These are phyloP conservation scores for Hipposideros armiger DNA, from an alignment of 2,113 vertebrate species.

Conservation along the genomic window DNA sequence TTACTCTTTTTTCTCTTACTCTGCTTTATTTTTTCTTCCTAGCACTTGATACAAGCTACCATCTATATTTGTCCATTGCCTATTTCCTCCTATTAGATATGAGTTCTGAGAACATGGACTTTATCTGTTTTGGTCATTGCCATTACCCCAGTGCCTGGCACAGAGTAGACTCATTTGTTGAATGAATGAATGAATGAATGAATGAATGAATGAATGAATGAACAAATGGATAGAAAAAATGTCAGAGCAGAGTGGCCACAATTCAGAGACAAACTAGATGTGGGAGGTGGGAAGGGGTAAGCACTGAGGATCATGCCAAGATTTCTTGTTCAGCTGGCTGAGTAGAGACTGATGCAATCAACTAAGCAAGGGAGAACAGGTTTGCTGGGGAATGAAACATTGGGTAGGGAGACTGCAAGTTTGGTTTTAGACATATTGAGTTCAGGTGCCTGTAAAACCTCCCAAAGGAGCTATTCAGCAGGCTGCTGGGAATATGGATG, in stretches of 20 bases:
- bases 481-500: not conserved
- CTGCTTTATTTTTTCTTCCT: constrained; percentile 24
- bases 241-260: not conserved
- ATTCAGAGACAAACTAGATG: constrained; percentile 18
- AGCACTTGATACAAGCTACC: not conserved
- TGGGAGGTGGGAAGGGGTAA: not conserved
- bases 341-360: not conserved
- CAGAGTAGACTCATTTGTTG: not conserved
- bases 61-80: not conserved
- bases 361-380: not conserved
- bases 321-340: not conserved
- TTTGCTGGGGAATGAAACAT: not conserved
- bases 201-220: not conserved
- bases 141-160: not conserved
- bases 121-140: not conserved
- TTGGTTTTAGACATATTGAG: not conserved
- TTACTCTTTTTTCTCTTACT: not conserved
- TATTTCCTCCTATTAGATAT: not conserved
- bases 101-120: not conserved
- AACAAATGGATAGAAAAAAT: not conserved
- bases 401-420: not conserved
- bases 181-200: not conserved
- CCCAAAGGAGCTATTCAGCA: not conserved
- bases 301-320: not conserved
- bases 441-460: not conserved